Evolutionary conservation across 2,888 invertebrate species (phyloP).

Genomic region (Drosophila meridionalis): DNA sequence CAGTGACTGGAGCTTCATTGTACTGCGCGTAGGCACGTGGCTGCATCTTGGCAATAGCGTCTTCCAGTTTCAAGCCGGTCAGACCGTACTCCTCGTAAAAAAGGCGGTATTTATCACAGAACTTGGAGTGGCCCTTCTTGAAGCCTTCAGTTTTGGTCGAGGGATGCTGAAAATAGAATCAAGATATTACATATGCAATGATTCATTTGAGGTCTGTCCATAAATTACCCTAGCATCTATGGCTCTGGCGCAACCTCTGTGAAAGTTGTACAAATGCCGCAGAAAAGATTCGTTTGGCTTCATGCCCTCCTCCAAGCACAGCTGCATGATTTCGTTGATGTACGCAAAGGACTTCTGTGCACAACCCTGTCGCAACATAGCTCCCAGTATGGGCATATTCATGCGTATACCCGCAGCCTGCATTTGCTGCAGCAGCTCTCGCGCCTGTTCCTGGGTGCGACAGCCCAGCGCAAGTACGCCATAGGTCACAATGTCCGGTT

Average conservation of each 20-base stretch:
- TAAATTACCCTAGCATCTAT: constrained; percentile 86
- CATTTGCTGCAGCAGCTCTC: constrained; percentile 90
- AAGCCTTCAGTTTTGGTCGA: constrained; percentile 75
- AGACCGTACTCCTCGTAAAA: constrained; percentile 86
- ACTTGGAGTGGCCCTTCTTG: constrained; percentile 85
- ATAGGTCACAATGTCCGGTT: constrained; percentile 93
- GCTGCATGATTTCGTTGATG: constrained; percentile 89
- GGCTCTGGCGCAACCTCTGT: constrained; percentile 86
- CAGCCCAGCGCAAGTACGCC: constrained; percentile 94
- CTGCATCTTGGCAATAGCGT: constrained; percentile 83
- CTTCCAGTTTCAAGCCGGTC: constrained; percentile 83
- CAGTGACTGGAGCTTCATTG: constrained; percentile 79
- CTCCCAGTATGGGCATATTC: constrained; percentile 91
- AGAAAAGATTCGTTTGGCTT: constrained; percentile 88
- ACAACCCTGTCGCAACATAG: constrained; percentile 89
- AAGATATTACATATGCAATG: neutral
- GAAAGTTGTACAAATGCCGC: constrained; percentile 88
- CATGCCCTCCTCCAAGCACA: constrained; percentile 87
- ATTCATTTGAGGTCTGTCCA: neutral
- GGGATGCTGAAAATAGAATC: constrained; percentile 82
- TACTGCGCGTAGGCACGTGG: constrained; percentile 89
- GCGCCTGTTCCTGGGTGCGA: constrained; percentile 87
- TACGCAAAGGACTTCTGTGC: constrained; percentile 88
- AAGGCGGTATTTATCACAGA: constrained; percentile 85
- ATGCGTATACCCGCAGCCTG: constrained; percentile 88